phyloP scores from a whole-genome alignment of 2,113 vertebrate genomes.

The Oryzias woworae region DNA sequence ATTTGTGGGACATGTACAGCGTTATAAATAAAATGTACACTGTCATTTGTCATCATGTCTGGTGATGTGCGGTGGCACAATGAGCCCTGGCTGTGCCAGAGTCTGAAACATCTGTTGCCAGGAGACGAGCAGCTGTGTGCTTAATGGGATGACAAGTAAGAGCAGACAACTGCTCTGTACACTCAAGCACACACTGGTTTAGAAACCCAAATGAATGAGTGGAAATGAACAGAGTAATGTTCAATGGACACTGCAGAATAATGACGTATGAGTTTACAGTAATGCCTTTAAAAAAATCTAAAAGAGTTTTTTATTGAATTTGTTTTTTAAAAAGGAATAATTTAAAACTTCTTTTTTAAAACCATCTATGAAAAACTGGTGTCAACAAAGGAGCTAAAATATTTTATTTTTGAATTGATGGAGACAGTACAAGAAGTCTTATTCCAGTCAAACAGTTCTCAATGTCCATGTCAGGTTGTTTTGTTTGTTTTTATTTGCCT shows the following conservation, averaged over 20 bases:
- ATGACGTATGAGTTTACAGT: neutral
- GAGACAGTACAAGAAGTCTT: too few relatives aligned
- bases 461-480: too few relatives aligned
- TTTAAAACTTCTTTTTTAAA: too few relatives aligned
- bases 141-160: conserved; percentile 36
- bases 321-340: too few relatives aligned
- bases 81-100: conserved; percentile 25
- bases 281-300: too few relatives aligned
- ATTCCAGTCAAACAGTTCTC: too few relatives aligned
- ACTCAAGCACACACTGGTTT: neutral
- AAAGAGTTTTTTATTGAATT: too few relatives aligned
- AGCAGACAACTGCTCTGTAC: neutral
- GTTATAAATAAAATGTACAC: neutral
- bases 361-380: too few relatives aligned
- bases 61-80: conserved; percentile 14
- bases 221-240: neutral
- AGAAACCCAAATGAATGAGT: neutral
- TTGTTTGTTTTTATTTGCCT: too few relatives aligned
- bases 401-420: too few relatives aligned
- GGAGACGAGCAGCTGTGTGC: conserved; percentile 52
- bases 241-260: neutral
- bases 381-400: too few relatives aligned
- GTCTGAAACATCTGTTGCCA: conserved; percentile 53
- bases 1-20: neutral
- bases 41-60: conserved; percentile 9